Evolutionary conservation across 2,113 vertebrate genomes (phyloP).

Genomic region (Nematolebias whitei): DNA sequence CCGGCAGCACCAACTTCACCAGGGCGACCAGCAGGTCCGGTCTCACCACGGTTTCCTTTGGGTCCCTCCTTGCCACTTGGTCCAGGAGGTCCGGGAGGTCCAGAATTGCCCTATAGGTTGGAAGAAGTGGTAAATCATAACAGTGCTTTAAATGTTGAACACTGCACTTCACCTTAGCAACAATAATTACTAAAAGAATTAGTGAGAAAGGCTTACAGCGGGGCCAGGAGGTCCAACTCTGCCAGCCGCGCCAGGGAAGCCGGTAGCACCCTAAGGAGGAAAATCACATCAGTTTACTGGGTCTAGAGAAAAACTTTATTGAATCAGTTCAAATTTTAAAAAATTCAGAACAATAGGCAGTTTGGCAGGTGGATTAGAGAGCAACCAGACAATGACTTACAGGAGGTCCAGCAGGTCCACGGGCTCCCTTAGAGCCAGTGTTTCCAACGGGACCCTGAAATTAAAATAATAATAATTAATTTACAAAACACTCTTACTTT

Average conservation of each 20-base stretch:
- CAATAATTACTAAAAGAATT: neutral
- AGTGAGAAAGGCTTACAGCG: constrained; percentile 84
- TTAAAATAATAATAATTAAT: too few species aligned
- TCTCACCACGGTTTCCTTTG: constrained; percentile 96
- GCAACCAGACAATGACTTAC: constrained; percentile 79
- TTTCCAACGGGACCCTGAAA: constrained; percentile 92
- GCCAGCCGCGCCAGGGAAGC: constrained; percentile 90
- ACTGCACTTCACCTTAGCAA: neutral
- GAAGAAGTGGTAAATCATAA: neutral
- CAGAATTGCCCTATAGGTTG: constrained; percentile 86
- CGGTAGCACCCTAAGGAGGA: constrained; percentile 88
- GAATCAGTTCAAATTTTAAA: neutral
- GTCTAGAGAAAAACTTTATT: neutral
- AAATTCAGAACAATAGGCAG: too few species aligned
- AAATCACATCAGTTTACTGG: neutral
- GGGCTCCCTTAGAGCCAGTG: constrained; percentile 93
- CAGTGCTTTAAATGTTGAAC: constrained; percentile 25
- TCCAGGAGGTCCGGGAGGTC: constrained; percentile 88
- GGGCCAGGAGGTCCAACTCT: constrained; percentile 93
- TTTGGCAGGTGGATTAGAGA: too few species aligned
- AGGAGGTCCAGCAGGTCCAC: constrained; percentile 91
- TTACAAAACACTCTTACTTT: constrained; percentile 14
- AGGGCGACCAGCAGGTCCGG: constrained; percentile 89
- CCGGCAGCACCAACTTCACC: constrained; percentile 90
- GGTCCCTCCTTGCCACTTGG: constrained; percentile 90